Conservation (phyloP, 2,113 vertebrate species). For the Quiscalus mexicanus region DNA sequence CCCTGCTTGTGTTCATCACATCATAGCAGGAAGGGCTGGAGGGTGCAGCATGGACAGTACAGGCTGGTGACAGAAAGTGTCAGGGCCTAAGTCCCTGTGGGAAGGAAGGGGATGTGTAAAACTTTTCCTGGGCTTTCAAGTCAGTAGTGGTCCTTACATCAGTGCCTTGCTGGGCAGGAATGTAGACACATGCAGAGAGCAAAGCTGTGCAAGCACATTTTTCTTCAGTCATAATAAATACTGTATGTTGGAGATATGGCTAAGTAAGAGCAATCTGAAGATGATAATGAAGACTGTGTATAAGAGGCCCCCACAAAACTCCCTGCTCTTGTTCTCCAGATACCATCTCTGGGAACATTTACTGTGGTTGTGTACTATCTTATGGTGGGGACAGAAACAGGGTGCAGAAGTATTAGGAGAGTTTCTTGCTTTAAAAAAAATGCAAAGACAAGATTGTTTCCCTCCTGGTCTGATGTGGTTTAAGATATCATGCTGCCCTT, state of each 20-base stretch:
- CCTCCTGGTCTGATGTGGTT: neutral
- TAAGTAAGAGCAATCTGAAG: neutral
- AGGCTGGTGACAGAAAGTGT: neutral
- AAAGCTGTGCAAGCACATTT: neutral
- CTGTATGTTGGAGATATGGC: neutral
- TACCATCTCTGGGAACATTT: neutral
- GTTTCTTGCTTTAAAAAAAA: neutral
- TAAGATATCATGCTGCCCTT: neutral
- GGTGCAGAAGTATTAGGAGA: neutral
- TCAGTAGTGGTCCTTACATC: neutral
- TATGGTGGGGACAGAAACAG: neutral
- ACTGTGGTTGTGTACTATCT: neutral
- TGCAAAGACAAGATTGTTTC: neutral
- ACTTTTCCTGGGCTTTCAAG: neutral
- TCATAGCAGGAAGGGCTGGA: neutral
- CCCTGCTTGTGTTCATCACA: neutral
- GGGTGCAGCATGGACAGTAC: fast-evolving
- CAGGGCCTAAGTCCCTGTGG: fast-evolving
- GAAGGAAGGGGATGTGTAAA: neutral
- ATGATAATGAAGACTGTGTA: neutral
- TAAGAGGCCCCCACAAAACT: neutral
- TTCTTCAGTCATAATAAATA: neutral
- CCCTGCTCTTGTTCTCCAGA: neutral
- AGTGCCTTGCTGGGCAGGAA: neutral
- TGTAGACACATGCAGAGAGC: neutral